These are phyloP conservation scores for Spodoptera litura DNA, from an alignment of 1,140 invertebrate genomes.

Conservation along the genomic window DNA sequence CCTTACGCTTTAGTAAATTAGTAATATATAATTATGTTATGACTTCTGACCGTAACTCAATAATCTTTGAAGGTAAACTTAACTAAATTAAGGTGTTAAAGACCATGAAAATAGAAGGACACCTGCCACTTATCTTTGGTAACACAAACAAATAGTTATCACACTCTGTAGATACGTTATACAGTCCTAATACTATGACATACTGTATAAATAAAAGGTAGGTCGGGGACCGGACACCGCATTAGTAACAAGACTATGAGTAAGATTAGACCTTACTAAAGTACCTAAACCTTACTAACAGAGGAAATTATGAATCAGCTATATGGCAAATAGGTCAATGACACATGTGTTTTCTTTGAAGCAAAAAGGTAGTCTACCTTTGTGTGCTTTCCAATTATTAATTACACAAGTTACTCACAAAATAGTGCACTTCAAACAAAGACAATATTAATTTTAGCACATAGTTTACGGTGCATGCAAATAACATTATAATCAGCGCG, in stretches of 20 bases:
- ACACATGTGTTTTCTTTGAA: constrained; percentile 22
- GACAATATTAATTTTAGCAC: too few species aligned
- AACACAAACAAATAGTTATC: not conserved
- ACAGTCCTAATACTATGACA: constrained; percentile 17
- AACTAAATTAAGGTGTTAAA: not conserved
- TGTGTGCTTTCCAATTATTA: not conserved
- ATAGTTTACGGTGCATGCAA: too few species aligned
- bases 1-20: too few species aligned
- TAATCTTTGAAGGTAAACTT: too few species aligned
- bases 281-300: not conserved
- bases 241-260: constrained; percentile 25
- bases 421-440: too few species aligned
- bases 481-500: too few species aligned
- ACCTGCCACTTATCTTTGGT: not conserved
- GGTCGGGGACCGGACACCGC: constrained; percentile 36
- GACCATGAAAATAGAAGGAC: constrained; percentile 18
- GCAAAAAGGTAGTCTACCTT: not conserved
- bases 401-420: not conserved
- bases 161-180: not conserved
- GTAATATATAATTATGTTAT: too few species aligned
- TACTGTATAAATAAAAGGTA: constrained; percentile 51
- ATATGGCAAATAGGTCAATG: constrained; percentile 15
- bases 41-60: too few species aligned
- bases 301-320: constrained; percentile 7
- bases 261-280: constrained; percentile 25